phyloP scores from a whole-genome alignment of 2,113 vertebrate species.

The Austrofundulus limnaeus region DNA sequence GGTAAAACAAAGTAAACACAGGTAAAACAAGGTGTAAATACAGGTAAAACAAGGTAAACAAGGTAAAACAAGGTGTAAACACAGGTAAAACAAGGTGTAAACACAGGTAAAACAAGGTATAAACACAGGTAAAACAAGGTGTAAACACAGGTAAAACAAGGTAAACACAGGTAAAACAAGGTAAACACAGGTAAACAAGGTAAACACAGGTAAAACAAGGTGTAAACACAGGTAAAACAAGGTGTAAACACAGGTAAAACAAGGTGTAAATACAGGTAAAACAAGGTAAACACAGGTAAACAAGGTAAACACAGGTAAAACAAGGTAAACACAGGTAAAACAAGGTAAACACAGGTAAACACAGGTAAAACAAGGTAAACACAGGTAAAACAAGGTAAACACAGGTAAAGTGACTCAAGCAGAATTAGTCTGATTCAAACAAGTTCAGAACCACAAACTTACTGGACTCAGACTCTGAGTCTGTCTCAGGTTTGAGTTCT shows the following conservation, averaged over 20 bases:
- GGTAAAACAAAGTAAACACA: background rate
- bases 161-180: background rate
- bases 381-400: background rate
- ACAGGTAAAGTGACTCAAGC: background rate
- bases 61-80: too few species aligned
- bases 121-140: too few species aligned
- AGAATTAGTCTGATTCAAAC: too few species aligned
- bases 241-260: background rate
- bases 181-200: too few species aligned
- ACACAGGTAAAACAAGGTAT: too few species aligned
- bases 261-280: too few species aligned
- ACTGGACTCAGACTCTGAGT: background rate
- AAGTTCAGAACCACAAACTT: background rate
- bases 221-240: too few species aligned
- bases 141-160: too few species aligned
- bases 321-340: background rate
- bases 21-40: background rate
- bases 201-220: too few species aligned
- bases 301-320: background rate
- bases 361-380: background rate
- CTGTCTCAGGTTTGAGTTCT: background rate
- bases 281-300: too few species aligned
- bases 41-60: background rate
- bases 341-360: background rate
- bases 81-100: background rate